Evolutionary conservation across 2,888 invertebrate species (phyloP), one percentile per base, ranked within the genome.

Genomic region (Hololepta plana): DNA sequence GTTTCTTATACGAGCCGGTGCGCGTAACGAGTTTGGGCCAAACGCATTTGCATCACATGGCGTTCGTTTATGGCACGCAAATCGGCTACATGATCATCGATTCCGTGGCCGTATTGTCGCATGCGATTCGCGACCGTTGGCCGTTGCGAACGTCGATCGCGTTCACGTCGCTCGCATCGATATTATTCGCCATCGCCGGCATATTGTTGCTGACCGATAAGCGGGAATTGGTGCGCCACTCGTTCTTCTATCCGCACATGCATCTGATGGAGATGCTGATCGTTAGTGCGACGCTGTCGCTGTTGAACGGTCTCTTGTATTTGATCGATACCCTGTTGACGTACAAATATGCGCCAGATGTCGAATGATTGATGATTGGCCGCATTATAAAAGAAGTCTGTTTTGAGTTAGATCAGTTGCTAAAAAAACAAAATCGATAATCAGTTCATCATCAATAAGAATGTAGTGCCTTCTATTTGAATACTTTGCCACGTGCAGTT

Each of bases 31-130:
- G 62, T n/a, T 53, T 68, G 19, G 61, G 65, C 14, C 58, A 44
- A 43, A 63, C 51, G 41, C 67, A 52, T 45, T 57, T 53, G 49
- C 56, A 61, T 39, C 60, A 72, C 41, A 62, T 70, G 10, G 73
- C 71, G 1, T 56, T 73, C 32, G 67, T 74, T 49, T 74, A 68
- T 51, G 66, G 72, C 8, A 60, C 72, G 3, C 66, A 66, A 44
- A 66, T 65, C 8, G 71, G 73, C 35, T 72, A 60, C 45, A 61
- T 74, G 42, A 59, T 75, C 35, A 67, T 74, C 47, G 71, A 71
- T 33, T 51, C 61, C 2, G 56, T 73, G 13, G 47, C 72, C 38
- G 53, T 75, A 33, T 53, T 71, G 37, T 63, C 67, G 7, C 59
- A 67, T 34, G 41, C 66, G 28, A 51, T 71, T 16, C 67, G 69